Evolutionary conservation across 35 echinoderm and acorn worm genomes (phyloP).

Genomic region (Eucidaris tribuloides): DNA sequence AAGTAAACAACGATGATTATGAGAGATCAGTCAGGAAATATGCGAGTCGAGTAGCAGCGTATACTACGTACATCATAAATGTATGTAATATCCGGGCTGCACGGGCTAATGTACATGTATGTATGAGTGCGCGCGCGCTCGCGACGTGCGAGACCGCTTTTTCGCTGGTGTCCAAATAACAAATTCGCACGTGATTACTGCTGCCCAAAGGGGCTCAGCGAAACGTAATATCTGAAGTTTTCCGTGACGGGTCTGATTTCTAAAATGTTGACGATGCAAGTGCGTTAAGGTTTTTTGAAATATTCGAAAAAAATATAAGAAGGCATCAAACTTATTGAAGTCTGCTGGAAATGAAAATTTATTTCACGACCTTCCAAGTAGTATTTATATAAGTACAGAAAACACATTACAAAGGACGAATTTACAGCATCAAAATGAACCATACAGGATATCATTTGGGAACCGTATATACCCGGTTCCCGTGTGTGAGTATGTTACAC

Average conservation of each 20-base stretch:
- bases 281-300: neutral
- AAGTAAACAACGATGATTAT: no score
- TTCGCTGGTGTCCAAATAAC: neutral
- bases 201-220: neutral
- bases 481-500: neutral
- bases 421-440: neutral
- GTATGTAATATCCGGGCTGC: no score
- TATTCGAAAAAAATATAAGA: neutral
- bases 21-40: no score
- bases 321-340: neutral
- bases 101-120: neutral
- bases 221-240: neutral
- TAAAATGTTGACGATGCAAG: neutral
- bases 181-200: neutral
- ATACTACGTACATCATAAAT: no score
- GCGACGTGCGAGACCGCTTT: neutral
- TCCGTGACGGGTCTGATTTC: neutral
- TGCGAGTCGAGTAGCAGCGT: no score
- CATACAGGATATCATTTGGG: neutral
- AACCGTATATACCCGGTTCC: neutral
- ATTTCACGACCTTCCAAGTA: neutral
- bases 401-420: neutral
- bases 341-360: neutral
- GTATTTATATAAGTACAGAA: neutral
- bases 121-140: neutral